A percentile compares a stretch with the other conserved stretches of the same genome.
Evolutionary conservation across 2,888 invertebrate species (phyloP).

Genomic region (Sceliomorpha sp.): DNA sequence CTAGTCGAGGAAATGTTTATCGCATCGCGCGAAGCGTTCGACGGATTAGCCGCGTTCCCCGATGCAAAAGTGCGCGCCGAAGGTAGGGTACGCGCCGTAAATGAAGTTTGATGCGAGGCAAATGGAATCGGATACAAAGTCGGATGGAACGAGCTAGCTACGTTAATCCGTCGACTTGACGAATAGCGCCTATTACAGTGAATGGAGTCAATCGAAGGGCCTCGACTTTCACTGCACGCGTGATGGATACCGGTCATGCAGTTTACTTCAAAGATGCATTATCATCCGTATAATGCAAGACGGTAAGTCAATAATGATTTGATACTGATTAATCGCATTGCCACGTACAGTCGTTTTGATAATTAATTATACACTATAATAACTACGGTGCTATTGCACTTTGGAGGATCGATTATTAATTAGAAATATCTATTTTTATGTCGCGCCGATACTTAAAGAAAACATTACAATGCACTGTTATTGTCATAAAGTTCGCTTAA

Average conservation of each 20-base stretch:
- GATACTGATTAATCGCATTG: slow-evolving; percentile 11
- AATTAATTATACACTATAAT: slow-evolving; percentile 22
- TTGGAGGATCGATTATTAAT: slow-evolving; percentile 12
- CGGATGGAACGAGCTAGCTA: slow-evolving; percentile 13
- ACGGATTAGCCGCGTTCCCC: not conserved
- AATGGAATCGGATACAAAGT: slow-evolving; percentile 15
- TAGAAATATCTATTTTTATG: slow-evolving; percentile 1
- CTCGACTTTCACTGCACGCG: slow-evolving; percentile 40
- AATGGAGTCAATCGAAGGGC: slow-evolving; percentile 53
- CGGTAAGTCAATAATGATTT: slow-evolving; percentile 6
- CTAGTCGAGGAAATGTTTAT: not conserved
- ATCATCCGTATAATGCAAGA: slow-evolving; percentile 13
- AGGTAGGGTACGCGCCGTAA: slow-evolving; percentile 8
- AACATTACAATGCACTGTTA: too few relatives aligned
- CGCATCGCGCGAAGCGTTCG: too few relatives aligned
- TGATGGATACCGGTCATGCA: slow-evolving; percentile 34
- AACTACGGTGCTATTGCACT: not conserved
- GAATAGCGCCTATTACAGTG: slow-evolving; percentile 58
- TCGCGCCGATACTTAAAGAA: too few relatives aligned
- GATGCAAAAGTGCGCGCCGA: not conserved
- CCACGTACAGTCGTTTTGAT: slow-evolving; percentile 17
- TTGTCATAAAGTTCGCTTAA: too few relatives aligned
- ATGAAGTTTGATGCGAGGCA: slow-evolving; percentile 26
- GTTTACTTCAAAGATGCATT: slow-evolving; percentile 15
- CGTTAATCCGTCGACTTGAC: slow-evolving; percentile 50